These are phyloP conservation scores for Drosophila melanica DNA, from an alignment of 1,140 invertebrate genomes.

Conservation along the genomic window DNA sequence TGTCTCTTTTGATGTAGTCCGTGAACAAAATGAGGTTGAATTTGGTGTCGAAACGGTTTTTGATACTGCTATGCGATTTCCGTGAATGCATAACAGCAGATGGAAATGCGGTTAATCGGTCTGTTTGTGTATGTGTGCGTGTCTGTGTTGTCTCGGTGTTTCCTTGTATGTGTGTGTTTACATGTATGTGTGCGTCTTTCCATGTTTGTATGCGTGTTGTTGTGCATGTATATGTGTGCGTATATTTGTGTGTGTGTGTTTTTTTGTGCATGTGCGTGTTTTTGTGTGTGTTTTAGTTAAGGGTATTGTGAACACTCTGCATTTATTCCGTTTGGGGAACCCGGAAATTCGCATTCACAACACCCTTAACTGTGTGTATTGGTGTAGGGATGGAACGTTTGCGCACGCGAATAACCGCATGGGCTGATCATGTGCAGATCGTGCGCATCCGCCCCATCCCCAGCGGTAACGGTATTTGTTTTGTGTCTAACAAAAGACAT, in stretches of 20 bases:
- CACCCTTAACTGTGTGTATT: constrained; percentile 42
- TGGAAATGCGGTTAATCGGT: constrained; percentile 44
- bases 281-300: background rate
- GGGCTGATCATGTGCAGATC: constrained; percentile 5
- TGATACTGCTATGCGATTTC: constrained; percentile 75
- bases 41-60: constrained; percentile 6
- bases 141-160: background rate
- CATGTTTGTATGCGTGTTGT: constrained; percentile 7
- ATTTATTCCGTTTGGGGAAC: constrained; percentile 25
- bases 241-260: background rate
- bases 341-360: constrained; percentile 57
- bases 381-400: constrained; percentile 53
- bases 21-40: constrained; percentile 19
- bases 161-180: background rate
- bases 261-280: too few relatives aligned
- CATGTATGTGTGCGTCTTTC: background rate
- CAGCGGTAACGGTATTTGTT: constrained; percentile 21
- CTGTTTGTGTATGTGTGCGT: constrained; percentile 36
- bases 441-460: constrained; percentile 54
- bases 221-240: background rate
- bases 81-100: constrained; percentile 63
- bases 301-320: constrained; percentile 24
- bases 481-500: constrained; percentile 58
- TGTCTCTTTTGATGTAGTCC: background rate
- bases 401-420: constrained; percentile 58